phyloP scores from a whole-genome alignment of 2,797 vertebrate species.

The Alfaro cultratus region DNA sequence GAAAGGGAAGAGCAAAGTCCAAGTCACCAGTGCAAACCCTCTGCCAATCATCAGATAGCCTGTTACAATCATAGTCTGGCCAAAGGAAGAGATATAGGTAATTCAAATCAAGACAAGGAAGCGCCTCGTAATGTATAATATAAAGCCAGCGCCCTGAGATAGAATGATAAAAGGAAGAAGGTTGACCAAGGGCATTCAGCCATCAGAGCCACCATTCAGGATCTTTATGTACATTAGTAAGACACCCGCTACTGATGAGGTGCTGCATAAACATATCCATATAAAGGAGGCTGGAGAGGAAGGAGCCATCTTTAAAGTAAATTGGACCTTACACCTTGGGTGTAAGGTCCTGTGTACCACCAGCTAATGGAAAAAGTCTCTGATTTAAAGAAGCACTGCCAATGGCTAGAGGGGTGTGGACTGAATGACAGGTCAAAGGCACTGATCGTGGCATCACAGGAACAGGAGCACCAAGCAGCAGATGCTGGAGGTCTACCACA shows the following conservation, averaged over 20 bases:
- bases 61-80: background rate
- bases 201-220: background rate
- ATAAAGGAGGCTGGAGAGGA: background rate
- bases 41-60: background rate
- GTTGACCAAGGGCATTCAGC: background rate
- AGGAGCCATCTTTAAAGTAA: background rate
- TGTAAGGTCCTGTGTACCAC: background rate
- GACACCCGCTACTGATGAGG: background rate
- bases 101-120: background rate
- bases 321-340: no score
- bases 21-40: background rate
- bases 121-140: background rate
- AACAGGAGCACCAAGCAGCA: background rate
- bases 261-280: background rate
- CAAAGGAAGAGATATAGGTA: background rate
- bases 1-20: background rate
- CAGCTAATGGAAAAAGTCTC: background rate
- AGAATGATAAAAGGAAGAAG: background rate
- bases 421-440: background rate
- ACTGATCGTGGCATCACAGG: background rate
- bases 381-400: background rate
- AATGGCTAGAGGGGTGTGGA: background rate
- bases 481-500: background rate
- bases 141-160: background rate
- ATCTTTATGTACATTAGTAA: background rate